Evolutionary conservation across 2,113 vertebrate genomes (phyloP), one percentile per base, ranked within the genome.

Genomic region (Chauna torquata): DNA sequence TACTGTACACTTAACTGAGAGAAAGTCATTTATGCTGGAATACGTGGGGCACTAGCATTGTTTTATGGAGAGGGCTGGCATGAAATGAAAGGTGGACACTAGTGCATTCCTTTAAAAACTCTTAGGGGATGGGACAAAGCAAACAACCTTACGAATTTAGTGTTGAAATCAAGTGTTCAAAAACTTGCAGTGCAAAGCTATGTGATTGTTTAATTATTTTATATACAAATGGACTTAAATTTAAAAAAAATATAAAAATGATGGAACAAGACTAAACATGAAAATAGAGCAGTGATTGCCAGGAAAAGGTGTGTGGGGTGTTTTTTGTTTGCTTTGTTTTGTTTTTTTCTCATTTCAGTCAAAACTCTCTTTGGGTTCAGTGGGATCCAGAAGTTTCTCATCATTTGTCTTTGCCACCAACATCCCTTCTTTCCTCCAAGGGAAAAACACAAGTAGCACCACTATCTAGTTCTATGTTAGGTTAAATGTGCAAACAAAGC

Each of bases 181-280:
- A 83, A 88, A 25, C 13, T 61, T 57, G 1, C 23, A 69, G 4
- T 70, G 59, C 12, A 19, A 42, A 57, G 4, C 13, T 70, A 11
- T 55, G 78, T 61, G 3, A 44, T 22, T 28, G 15, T 45, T 75
- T n/a, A 6, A 3, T 20, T 27, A n/a, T 77, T 42, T 49, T 8
- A 20, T 40, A 11, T 40, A 19, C 3, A 36, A 59, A 18, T 69
- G 13, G 14, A 49, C 16, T 6, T 22, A 74, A 77, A 61, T 22
- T 47, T 47, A 36, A 59, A 30, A 72, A 74, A 40, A 84, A 75
- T 15, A 36, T 15, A 25, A 20, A 42, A 24, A 40, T 30, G 2
- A 18, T 28, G 2, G 61, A 72, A 40, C 16, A 61, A 74, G 28
- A 55, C 2, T 1, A 1, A 76, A 65, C 0, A 2, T n/a, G 27